Base-by-base conservation (phyloP, 2,797 vertebrate genomes). In the Lagodon rhomboides region DNA sequence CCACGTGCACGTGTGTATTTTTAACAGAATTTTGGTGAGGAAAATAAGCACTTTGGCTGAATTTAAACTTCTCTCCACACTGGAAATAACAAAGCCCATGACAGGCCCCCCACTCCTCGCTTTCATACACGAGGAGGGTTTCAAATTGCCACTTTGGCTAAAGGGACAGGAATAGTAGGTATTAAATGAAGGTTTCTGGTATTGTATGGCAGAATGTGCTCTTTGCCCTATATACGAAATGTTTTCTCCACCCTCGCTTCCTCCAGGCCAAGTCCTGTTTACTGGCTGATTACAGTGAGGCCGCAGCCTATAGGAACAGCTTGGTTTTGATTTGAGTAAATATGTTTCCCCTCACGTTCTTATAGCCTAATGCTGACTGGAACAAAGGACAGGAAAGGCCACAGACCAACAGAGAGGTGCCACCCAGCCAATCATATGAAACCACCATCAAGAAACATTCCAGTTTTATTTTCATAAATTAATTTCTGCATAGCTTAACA, bases 111-210 rank as follows among this genome's bases (percentile, higher is more conserved):
- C 81, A 70, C 88, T 89, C 85, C 82, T 78, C 54, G 4, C 64
- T 75, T 78, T 82, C 78, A 77, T 73, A 73, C 82, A 88, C 44
- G n/a, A 90, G 85, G 71, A 83, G 80, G 91, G 91, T 91, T 91
- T 95, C 91, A 92, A 82, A 86, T 95, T 88, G 90, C 93, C 85
- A 81, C 91, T 91, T 91, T 92, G 85, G 92, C 93, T 75, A 80
- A 90, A 83, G 87, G 85, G 89, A 92, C 93, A 91, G 89, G 90
- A 95, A 95, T 94, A 95, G 93, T 77, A 90, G 87, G 83, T 91
- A 94, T 95, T 95, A 94, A 91, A 93, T 91, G 87, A 91, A 91
- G 84, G 86, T 92, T 94, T 94, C 82, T 93, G 92, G 87, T 88
- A 88, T 93, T 93, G 91, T 93, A 93, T 94, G 80, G 79, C 63